Evolutionary conservation across 2,888 invertebrate species (phyloP).

Genomic region (Drosophila yooni): DNA sequence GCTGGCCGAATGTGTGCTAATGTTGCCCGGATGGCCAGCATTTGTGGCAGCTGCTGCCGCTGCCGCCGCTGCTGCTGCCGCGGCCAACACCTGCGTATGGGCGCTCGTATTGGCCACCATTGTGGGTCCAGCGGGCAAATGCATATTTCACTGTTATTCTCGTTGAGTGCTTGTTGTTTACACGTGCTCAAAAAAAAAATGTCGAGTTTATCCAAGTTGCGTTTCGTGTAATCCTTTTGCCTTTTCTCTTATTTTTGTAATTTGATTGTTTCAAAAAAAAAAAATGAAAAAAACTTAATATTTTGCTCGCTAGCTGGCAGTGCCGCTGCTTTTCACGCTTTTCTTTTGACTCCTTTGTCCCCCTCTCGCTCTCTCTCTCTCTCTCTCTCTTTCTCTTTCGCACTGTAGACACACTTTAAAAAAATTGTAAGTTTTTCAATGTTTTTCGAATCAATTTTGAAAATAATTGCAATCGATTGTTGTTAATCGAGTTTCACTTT

Average conservation of each 20-base stretch:
- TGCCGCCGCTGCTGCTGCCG: constrained; percentile 61
- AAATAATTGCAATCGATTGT: constrained; percentile 3
- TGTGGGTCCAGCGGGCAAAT: constrained; percentile 84
- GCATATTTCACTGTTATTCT: constrained; percentile 66
- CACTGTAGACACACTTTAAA: constrained; percentile 41
- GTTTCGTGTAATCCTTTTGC: constrained; percentile 40
- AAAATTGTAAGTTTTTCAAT: constrained; percentile 20
- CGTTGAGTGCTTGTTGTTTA: neutral
- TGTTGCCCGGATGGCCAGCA: constrained; percentile 45
- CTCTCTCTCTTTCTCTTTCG: neutral
- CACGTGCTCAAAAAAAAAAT: constrained; percentile 57
- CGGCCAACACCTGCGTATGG: constrained; percentile 71
- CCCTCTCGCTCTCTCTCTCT: neutral
- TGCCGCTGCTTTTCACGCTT: constrained; percentile 43
- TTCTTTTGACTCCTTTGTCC: neutral
- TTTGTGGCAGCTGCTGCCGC: constrained; percentile 40
- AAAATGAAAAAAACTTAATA: neutral
- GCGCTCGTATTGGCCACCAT: constrained; percentile 78
- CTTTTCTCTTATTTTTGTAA: neutral
- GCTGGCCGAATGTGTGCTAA: constrained; percentile 71
- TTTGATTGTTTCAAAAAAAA: constrained; percentile 15
- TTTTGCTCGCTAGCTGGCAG: constrained; percentile 45
- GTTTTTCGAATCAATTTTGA: constrained; percentile 3
- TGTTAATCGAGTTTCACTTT: constrained; percentile 1
- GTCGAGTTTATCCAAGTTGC: constrained; percentile 38